Evolutionary conservation across 2,113 vertebrate genomes (phyloP), one percentile per base, ranked within the genome.

Genomic region (Tetrax tetrax): DNA sequence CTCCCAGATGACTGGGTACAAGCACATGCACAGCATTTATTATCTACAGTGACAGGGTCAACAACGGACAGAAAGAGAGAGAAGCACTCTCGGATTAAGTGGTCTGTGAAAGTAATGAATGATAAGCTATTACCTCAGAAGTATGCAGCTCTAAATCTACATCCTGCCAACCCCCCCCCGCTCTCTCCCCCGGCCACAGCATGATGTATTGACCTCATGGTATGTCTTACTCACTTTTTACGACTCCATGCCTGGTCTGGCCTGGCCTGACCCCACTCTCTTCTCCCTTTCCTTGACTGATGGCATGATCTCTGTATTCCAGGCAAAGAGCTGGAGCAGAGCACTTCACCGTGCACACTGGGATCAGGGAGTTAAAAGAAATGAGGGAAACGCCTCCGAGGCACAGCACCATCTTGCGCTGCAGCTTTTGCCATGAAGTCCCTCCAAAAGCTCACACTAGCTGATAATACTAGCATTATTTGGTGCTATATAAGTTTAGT

Each of bases 51-150:
- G 87, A 82, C 86, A 95, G 77, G 86, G 89, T 92, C 91, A 96
- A 83, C 83, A 92, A 81, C 15, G 2, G 83, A 56, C 60, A 94
- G 78, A 63, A 84, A 47, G 77, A 43, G 29, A 94, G 77, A 95
- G 83, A 51, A 87, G 64, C 60, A n/a, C 69, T 37, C 57, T 63
- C 2, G n/a, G 72, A 96, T 87, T 75, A 96, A 96, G 96, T 23
- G 80, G 56, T 68, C 87, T 87, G 65, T 78, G 69, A 81, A 75
- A 89, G 60, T 35, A 92, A 89, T 63, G 79, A 92, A 95, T 51
- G 76, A 90, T 45, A 94, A 95, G 57, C 87, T 68, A 70, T 56
- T 92, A 84, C 56, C 74, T 94, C 87, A 75, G 61, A 91, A 96
- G 43, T 16, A 91, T 45, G 60, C 72, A 89, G 89, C 84, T 87